Conservation (phyloP, 2,797 vertebrate species). For the Sphenopsis melanotis region DNA sequence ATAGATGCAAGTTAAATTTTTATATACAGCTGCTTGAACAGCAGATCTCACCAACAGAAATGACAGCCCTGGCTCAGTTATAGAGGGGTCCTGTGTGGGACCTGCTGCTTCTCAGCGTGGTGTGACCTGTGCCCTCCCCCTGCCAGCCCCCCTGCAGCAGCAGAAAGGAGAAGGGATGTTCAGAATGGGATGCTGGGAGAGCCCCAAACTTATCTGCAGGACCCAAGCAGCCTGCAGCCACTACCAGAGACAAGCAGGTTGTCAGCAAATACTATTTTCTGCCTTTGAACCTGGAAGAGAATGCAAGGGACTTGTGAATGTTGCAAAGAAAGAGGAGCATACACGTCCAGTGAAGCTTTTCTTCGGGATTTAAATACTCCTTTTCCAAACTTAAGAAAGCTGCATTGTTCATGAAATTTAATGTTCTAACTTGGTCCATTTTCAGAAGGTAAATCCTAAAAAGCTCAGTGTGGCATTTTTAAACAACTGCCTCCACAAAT, state of each 20-base stretch:
- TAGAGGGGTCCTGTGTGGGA: accelerated
- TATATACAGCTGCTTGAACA: background rate
- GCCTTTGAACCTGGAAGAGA: constrained; percentile 28
- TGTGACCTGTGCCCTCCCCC: background rate
- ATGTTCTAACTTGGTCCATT: constrained; percentile 47
- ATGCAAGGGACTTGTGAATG: background rate
- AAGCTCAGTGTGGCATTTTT: constrained; percentile 64
- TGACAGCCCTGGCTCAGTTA: accelerated
- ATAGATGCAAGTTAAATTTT: background rate
- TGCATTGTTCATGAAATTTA: constrained; percentile 65
- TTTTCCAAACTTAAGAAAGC: constrained; percentile 56
- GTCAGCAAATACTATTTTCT: constrained; percentile 18
- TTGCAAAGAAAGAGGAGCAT: background rate
- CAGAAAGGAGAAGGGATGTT: background rate
- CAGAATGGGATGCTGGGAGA: background rate
- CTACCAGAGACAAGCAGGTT: background rate
- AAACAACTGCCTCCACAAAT: constrained; percentile 57
- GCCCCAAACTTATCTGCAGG: background rate
- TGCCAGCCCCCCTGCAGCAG: background rate
- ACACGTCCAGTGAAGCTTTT: constrained; percentile 19
- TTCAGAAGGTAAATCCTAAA: constrained; percentile 71
- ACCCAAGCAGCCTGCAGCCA: background rate
- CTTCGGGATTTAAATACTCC: constrained; percentile 57
- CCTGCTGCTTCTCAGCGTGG: background rate
- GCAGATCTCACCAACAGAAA: background rate